These are phyloP conservation scores for Ficedula albicollis DNA, from an alignment of 2,797 vertebrate genomes.

Conservation along the genomic window DNA sequence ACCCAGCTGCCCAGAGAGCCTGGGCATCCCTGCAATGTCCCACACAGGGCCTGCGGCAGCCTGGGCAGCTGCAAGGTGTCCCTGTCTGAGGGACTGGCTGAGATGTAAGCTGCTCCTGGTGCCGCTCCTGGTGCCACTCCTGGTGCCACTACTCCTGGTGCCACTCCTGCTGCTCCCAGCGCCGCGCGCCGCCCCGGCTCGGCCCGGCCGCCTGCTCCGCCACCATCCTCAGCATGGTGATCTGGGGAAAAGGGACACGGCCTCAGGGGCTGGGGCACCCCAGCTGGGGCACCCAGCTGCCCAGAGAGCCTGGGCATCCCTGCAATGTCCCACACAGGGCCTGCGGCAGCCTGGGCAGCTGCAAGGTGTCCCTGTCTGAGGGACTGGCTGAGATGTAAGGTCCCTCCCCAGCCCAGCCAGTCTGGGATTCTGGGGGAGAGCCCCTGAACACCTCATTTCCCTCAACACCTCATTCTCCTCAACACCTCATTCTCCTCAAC, in stretches of 20 bases:
- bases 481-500: too few relatives aligned
- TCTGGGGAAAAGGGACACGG: neutral
- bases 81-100: neutral
- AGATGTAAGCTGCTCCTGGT: conserved; percentile 53
- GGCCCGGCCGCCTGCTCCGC: conserved; percentile 78
- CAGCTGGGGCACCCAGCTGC: too few relatives aligned
- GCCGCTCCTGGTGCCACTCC: conserved; percentile 76
- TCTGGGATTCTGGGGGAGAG: neutral
- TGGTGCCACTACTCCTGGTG: conserved; percentile 36
- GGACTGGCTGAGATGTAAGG: neutral
- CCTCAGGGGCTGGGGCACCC: neutral
- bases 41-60: neutral
- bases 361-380: neutral
- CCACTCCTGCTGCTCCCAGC: conserved; percentile 61
- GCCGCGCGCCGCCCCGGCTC: conserved; percentile 69
- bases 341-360: neutral
- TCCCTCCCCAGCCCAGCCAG: neutral
- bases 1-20: too few relatives aligned
- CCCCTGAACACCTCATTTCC: neutral
- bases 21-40: accelerated
- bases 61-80: neutral
- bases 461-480: too few relatives aligned
- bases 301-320: neutral
- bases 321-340: accelerated
- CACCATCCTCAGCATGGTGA: neutral